Percentiles rank a stretch among this genome's conserved stretches.
These are phyloP conservation scores for Eurystomus gularis DNA, from an alignment of 2,113 vertebrate genomes.

Conservation along the genomic window DNA sequence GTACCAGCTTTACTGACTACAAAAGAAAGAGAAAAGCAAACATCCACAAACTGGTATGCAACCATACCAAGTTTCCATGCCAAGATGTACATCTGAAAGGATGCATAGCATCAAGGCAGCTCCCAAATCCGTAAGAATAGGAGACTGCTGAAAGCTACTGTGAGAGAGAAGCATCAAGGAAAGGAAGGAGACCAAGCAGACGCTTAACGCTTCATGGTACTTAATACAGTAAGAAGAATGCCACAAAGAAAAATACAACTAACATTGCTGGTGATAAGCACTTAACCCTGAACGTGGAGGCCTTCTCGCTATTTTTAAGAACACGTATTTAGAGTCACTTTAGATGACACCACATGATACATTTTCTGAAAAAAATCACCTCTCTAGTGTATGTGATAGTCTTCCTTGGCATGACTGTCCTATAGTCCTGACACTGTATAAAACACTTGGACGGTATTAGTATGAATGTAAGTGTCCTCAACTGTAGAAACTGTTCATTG, in stretches of 20 bases:
- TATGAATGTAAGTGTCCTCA: neutral
- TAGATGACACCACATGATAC: neutral
- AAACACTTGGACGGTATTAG: neutral
- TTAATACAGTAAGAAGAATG: neutral
- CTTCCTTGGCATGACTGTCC: neutral
- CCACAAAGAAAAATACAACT: neutral
- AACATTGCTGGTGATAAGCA: neutral
- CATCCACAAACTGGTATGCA: neutral
- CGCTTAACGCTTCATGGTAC: neutral
- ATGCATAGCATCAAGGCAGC: neutral
- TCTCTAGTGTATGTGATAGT: neutral
- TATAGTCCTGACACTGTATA: neutral
- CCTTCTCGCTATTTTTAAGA: neutral
- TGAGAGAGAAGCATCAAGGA: neutral
- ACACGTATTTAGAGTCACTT: neutral
- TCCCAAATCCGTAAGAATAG: neutral
- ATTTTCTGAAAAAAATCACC: neutral
- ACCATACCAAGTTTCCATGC: neutral
- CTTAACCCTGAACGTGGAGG: neutral
- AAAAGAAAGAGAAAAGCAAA: neutral
- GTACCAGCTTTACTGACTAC: neutral
- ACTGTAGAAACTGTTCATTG: neutral
- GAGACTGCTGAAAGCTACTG: neutral
- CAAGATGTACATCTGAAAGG: neutral
- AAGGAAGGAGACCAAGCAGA: neutral